A percentile compares a stretch with the other conserved stretches of the same genome.
Evolutionary conservation across 2,888 invertebrate species (phyloP).

Genomic region (Epirrhoe alternata): DNA sequence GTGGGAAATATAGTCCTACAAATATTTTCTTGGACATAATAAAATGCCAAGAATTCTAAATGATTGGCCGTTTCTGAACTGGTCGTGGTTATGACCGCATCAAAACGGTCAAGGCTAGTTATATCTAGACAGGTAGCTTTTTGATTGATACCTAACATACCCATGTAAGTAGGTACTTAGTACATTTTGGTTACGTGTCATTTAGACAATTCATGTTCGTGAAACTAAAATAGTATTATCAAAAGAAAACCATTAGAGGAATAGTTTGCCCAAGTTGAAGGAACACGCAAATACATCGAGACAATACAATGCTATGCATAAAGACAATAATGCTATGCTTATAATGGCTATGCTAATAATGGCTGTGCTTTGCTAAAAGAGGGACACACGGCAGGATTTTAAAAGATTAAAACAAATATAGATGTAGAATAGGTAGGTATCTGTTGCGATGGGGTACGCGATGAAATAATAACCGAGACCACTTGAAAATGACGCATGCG

Average conservation of each 20-base stretch:
- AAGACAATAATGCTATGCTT: background rate
- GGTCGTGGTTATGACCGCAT: background rate
- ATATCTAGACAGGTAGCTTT: background rate
- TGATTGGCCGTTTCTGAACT: background rate
- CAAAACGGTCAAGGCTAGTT: conserved; percentile 9
- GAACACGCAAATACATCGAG: background rate
- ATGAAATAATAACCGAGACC: conserved; percentile 18
- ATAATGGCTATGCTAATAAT: no score
- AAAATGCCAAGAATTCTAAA: no score
- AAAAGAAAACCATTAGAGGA: background rate
- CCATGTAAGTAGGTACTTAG: no score
- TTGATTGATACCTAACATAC: background rate
- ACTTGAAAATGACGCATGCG: conserved; percentile 34
- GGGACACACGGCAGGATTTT: background rate
- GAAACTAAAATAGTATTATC: background rate
- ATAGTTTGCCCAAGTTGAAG: background rate
- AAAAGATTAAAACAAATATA: background rate
- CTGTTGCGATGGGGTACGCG: conserved; percentile 4
- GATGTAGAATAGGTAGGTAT: background rate
- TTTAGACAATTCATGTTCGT: no score
- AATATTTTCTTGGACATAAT: background rate
- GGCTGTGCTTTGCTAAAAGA: background rate
- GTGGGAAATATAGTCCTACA: background rate
- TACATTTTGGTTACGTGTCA: no score
- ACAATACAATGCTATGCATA: background rate